Conservation (phyloP, 2,797 vertebrate species). For the Pitangus sulphuratus region DNA sequence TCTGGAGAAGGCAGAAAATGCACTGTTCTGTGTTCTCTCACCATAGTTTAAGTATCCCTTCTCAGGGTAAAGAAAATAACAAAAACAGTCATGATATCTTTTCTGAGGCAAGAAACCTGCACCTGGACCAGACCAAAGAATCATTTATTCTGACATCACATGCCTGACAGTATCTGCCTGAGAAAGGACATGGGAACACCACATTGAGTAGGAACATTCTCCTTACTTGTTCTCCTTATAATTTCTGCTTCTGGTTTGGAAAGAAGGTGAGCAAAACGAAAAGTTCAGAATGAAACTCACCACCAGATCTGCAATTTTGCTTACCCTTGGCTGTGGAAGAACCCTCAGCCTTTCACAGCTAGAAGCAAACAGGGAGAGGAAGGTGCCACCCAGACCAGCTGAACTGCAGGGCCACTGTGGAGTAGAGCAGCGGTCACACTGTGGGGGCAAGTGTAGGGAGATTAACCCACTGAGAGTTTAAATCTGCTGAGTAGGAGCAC, state of each 20-base stretch:
- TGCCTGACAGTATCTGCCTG: neutral
- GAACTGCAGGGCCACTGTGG: neutral
- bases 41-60: neutral
- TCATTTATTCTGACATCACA: neutral
- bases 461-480: neutral
- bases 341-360: neutral
- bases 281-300: neutral
- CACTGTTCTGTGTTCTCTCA: neutral
- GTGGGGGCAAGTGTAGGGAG: accelerated
- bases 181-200: neutral
- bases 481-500: neutral
- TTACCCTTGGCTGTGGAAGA: neutral
- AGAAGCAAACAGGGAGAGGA: neutral
- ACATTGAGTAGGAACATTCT: neutral
- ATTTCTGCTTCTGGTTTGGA: neutral
- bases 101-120: neutral
- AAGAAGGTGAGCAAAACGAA: neutral
- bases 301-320: neutral
- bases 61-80: neutral
- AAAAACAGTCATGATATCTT: neutral
- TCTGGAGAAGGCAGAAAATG: neutral
- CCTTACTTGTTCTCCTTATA: neutral
- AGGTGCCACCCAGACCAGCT: neutral
- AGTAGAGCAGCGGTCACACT: neutral
- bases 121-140: neutral